Base-by-base conservation (phyloP, 2,113 vertebrate species). In the Aix galericulata region DNA sequence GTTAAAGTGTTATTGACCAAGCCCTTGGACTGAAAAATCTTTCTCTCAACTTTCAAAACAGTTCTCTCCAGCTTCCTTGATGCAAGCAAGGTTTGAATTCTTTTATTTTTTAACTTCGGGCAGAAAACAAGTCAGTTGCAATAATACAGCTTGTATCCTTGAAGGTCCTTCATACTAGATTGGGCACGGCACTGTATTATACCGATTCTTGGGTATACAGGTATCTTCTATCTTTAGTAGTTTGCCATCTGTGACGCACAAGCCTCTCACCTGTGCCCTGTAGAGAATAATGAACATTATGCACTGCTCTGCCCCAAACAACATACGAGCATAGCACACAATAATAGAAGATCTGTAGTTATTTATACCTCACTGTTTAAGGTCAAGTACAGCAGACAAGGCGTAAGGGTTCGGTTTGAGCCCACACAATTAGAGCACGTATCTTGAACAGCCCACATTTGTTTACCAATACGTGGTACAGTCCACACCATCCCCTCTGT, bases 181-280 rank as follows among this genome's bases (percentile, higher is more conserved):
- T 25, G 13, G 25, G 50, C 46, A 58, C 76, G 8, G 31, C 50
- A 18, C 5, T 29, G 4, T 20, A 86, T 71, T 50, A 21, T 11
- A 66, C 17, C 1, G 1, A 6, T 40, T 71, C 34, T 27, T 29
- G 9, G 15, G 20, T 25, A 38, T 1, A 23, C 11, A 55, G 3
- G 6, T 55, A 84, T 84, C 71, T 66, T 48, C 8, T 53, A 66
- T 31, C 26, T 44, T 48, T 26, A 60, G 22, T 9, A 59, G 12
- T 62, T 68, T 18, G 32, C 36, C 11, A 50, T 14, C 13, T 1
- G 1, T 0, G 1, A 29, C 10, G 15, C 29, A 21, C 17, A 48
- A 72, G 26, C 26, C 27, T 46, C 56, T 88, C 69, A 25, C 42
- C 5, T 6, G 6, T 55, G 59, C 64, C 27, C 13, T 21, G 25